A percentile compares a stretch with the other conserved stretches of the same genome.
Evolutionary conservation across 2,888 invertebrate genomes (phyloP).

Genomic region (Drosophila phalerata): DNA sequence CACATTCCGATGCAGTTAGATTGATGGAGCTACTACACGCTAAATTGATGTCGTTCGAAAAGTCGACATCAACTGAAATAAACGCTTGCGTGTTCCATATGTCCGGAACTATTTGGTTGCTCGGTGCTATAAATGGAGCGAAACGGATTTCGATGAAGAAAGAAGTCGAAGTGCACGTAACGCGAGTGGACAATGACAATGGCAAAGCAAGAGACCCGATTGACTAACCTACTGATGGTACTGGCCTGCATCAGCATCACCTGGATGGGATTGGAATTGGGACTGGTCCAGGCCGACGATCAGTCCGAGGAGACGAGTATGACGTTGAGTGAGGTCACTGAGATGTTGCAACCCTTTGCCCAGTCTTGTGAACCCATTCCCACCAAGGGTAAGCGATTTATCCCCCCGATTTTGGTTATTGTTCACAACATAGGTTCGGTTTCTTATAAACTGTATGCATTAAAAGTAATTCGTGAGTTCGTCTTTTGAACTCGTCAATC

Average conservation of each 20-base stretch:
- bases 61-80: not conserved
- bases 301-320: constrained; percentile 58
- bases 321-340: constrained; percentile 62
- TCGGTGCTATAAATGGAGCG: constrained; percentile 14
- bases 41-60: constrained; percentile 8
- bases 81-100: constrained; percentile 3
- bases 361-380: constrained; percentile 63
- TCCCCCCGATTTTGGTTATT: no score
- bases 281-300: constrained; percentile 32
- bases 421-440: no score
- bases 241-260: constrained; percentile 33
- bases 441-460: no score
- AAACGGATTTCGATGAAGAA: not conserved
- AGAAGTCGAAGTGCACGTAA: not conserved
- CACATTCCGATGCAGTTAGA: not conserved
- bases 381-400: constrained; percentile 28
- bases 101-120: not conserved
- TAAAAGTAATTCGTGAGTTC: no score
- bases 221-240: constrained; percentile 25
- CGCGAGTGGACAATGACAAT: constrained; percentile 1
- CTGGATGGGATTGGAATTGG: constrained; percentile 19
- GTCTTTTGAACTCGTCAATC: no score
- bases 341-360: constrained; percentile 62
- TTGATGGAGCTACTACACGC: not conserved
- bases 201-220: constrained; percentile 18